Evolutionary conservation across 64 coral and sea anemone species (phyloP).

Genomic region (Porites australiensis): DNA sequence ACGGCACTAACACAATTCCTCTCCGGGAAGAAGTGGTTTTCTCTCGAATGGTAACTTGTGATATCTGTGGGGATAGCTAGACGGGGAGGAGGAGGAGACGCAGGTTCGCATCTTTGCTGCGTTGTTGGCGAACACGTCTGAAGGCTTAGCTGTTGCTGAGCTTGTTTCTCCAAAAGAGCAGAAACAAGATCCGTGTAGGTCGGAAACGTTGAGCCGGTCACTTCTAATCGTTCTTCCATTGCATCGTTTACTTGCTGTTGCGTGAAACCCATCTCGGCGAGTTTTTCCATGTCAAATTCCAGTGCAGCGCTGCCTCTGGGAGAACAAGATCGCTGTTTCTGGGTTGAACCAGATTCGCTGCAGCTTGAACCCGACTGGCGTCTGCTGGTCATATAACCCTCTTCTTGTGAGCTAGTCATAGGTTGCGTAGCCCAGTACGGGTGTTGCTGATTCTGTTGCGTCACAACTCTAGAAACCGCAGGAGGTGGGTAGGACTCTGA

Average conservation of each 20-base stretch:
- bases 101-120: neutral
- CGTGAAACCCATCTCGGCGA: conserved; percentile 77
- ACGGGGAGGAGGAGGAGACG: conserved; percentile 12
- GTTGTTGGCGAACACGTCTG: neutral
- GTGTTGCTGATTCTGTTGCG: neutral
- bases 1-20: conserved; percentile 13
- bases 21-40: neutral
- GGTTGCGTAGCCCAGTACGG: conserved; percentile 2
- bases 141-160: neutral
- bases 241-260: conserved; percentile 71
- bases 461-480: neutral
- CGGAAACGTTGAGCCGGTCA: conserved; percentile 60
- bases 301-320: conserved; percentile 2
- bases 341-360: neutral
- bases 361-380: neutral
- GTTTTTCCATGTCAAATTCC: conserved; percentile 49
- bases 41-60: neutral
- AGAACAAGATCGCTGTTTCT: neutral
- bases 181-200: conserved; percentile 66
- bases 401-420: neutral
- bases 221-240: conserved; percentile 34
- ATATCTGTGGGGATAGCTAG: neutral
- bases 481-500: neutral
- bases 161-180: conserved; percentile 66
- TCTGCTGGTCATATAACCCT: neutral